Percentiles rank a stretch among this genome's conserved stretches.
phyloP scores from a whole-genome alignment of 2,888 invertebrate genomes.

The Limnephilus lunatus region DNA sequence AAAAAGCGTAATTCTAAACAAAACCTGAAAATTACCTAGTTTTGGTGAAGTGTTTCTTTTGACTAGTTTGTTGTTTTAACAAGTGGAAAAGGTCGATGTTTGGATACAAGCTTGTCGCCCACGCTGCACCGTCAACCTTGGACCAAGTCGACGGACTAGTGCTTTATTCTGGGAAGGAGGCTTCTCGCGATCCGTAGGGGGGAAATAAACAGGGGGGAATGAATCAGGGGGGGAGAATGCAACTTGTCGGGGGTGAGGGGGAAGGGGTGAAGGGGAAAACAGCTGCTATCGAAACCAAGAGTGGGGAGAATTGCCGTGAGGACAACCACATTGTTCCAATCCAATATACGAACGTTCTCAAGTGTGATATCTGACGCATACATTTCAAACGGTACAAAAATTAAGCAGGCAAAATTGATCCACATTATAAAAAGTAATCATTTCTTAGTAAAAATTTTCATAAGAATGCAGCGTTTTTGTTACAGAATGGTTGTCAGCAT shows the following conservation, averaged over 20 bases:
- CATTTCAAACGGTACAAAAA: not conserved
- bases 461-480: not conserved
- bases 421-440: slow-evolving; percentile 4
- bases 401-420: not conserved
- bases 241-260: not conserved
- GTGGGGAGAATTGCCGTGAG: slow-evolving; percentile 40
- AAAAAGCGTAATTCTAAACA: not conserved
- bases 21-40: not conserved
- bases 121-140: slow-evolving; percentile 38
- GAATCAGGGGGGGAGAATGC: not conserved
- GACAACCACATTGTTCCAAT: slow-evolving; percentile 49
- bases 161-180: slow-evolving; percentile 6
- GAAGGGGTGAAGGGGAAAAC: slow-evolving; percentile 23
- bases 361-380: not conserved
- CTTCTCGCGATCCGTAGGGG: not conserved
- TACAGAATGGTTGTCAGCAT: not conserved
- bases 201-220: not conserved
- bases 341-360: not conserved
- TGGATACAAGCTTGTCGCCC: slow-evolving; percentile 11
- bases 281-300: slow-evolving; percentile 32
- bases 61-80: not conserved
- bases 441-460: not conserved
- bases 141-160: slow-evolving; percentile 44
- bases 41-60: not conserved
- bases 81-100: not conserved